Conservation (phyloP, 2,797 vertebrate genomes). For the Neostethus bicornis region DNA sequence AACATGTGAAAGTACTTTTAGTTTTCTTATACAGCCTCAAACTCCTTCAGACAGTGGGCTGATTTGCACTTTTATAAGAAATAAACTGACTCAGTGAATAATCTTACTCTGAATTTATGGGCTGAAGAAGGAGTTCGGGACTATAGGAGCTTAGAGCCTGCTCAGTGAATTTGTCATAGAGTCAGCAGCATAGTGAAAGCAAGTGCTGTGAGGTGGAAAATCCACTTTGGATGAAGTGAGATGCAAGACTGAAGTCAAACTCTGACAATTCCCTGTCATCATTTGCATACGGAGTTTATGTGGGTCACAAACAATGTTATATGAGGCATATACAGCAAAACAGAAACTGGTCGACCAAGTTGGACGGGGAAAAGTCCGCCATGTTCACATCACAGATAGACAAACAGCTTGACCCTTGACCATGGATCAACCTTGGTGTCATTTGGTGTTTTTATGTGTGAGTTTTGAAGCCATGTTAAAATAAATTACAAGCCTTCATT, state of each 20-base stretch:
- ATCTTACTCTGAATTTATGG: conserved; percentile 36
- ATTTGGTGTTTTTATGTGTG: conserved; percentile 1
- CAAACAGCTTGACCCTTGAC: background rate
- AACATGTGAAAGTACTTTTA: background rate
- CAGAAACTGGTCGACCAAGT: background rate
- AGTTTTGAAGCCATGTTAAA: conserved; percentile 28
- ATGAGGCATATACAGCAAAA: background rate
- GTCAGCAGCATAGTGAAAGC: conserved; percentile 34
- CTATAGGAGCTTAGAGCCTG: conserved; percentile 37
- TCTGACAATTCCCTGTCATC: conserved; percentile 26
- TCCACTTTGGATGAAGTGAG: conserved; percentile 49
- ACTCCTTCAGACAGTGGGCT: background rate
- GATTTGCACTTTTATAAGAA: background rate
- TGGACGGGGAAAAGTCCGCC: conserved; percentile 2
- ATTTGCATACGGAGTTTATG: conserved; percentile 12
- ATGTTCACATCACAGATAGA: conserved; percentile 13
- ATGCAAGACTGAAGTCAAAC: conserved; percentile 30
- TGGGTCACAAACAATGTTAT: conserved; percentile 19
- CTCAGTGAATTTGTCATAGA: conserved; percentile 50
- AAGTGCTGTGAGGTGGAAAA: conserved; percentile 35
- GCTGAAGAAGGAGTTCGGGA: conserved; percentile 24
- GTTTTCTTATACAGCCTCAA: conserved; percentile 2
- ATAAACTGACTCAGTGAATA: conserved; percentile 18
- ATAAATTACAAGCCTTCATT: conserved; percentile 49
- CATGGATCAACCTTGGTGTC: conserved; percentile 1